A percentile compares a stretch with the other conserved stretches of the same genome.
These are phyloP conservation scores for Ranitomeya imitator DNA, from an alignment of 2,113 vertebrate genomes.

Conservation along the genomic window DNA sequence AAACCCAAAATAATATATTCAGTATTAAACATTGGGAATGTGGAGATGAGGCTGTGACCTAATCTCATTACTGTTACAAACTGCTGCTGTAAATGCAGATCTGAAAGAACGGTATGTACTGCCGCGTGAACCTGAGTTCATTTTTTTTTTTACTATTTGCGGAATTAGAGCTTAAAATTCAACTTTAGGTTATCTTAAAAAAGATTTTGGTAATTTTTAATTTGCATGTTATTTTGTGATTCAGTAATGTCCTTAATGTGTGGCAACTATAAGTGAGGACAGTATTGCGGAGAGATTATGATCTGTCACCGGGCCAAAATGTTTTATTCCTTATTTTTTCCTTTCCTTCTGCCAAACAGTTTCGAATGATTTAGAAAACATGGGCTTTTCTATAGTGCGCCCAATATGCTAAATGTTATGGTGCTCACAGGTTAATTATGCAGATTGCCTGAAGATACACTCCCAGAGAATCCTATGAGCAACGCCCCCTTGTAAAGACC, in stretches of 20 bases:
- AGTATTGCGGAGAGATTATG: neutral
- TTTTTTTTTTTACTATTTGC: conserved; percentile 11
- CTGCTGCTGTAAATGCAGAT: conserved; percentile 49
- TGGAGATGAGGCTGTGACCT: conserved; percentile 47
- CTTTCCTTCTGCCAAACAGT: too few relatives aligned
- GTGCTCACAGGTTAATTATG: too few relatives aligned
- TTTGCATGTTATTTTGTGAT: neutral
- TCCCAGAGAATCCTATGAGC: too few relatives aligned
- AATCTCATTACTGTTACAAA: conserved; percentile 54
- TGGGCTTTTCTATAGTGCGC: too few relatives aligned
- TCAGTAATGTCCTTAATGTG: neutral
- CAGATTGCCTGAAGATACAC: too few relatives aligned
- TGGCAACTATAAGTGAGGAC: neutral
- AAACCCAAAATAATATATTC: conserved; percentile 31
- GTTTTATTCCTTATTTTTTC: too few relatives aligned
- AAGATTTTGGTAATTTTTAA: too few relatives aligned
- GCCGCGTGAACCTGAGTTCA: conserved; percentile 39
- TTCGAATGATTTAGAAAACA: too few relatives aligned
- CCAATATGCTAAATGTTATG: too few relatives aligned
- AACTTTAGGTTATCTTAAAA: neutral
- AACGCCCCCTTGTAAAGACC: too few relatives aligned
- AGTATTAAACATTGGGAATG: conserved; percentile 43
- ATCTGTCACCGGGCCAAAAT: too few relatives aligned
- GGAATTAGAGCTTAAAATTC: conserved; percentile 2
- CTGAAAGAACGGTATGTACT: conserved; percentile 30